phyloP scores from a whole-genome alignment of 2,888 invertebrate species.

The Elmis aenea region DNA sequence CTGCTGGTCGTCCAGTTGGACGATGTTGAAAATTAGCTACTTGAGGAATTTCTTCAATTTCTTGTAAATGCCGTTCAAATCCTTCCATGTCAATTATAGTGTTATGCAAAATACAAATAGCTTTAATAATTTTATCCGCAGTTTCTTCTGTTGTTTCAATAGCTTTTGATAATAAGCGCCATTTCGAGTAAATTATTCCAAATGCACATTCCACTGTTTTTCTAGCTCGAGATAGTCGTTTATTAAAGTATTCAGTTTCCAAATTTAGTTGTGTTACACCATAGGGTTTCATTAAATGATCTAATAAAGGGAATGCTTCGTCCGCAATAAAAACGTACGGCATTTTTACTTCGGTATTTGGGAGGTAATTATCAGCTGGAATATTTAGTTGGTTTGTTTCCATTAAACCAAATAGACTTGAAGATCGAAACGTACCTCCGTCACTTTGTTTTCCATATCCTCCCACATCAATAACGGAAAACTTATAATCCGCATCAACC shows the following conservation, averaged over 20 bases:
- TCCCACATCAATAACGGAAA: constrained; percentile 27
- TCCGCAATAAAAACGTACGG: constrained; percentile 25
- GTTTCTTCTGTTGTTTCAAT: constrained; percentile 5
- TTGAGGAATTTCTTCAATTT: constrained; percentile 3
- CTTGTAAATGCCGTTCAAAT: constrained; percentile 8
- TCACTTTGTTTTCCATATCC: constrained; percentile 31
- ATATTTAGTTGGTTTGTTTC: constrained; percentile 14
- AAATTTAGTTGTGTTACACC: constrained; percentile 8
- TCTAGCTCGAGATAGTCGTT: constrained; percentile 17
- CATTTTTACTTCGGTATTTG: constrained; percentile 17
- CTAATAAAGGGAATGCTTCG: constrained; percentile 20
- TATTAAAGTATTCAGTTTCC: constrained; percentile 20
- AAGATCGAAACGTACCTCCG: constrained; percentile 26
- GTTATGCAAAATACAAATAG: too few relatives aligned
- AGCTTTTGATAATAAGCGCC: constrained; percentile 3
- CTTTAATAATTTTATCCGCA: constrained; percentile 8
- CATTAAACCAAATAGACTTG: constrained; percentile 19
- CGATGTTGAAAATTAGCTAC: not conserved
- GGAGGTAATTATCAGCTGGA: constrained; percentile 17
- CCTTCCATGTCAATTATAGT: constrained; percentile 9
- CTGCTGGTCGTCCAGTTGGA: not conserved
- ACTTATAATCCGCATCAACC: constrained; percentile 26
- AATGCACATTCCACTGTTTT: constrained; percentile 7
- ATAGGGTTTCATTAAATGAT: constrained; percentile 22
- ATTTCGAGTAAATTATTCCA: constrained; percentile 3